Base-by-base conservation (phyloP, 37 sponge, comb jelly and placozoan species). In the Eunapius fragilis region DNA sequence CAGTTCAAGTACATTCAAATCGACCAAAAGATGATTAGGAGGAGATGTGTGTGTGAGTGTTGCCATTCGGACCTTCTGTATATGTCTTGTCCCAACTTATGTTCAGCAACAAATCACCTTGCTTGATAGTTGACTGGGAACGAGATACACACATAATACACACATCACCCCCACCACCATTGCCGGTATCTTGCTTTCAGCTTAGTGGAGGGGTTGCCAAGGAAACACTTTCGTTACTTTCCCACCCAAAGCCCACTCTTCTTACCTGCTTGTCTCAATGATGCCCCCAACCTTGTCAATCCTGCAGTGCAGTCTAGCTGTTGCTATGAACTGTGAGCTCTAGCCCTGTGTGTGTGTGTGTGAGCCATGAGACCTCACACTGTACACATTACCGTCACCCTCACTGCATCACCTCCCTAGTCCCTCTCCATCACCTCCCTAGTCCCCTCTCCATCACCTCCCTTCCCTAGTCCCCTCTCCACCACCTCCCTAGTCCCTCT, bases 221-320 rank as follows among this genome's bases (percentile, higher is more conserved):
- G 41, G 41, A 9, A 41, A 41, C 41, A 41, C n/a, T n/a, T n/a
- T n/a, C n/a, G n/a, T n/a, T n/a, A n/a, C n/a, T 9, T 3, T 6
- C 3, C 41, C 41, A 6, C 41, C 41, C 6, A 41, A 3, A 41
- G 41, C 6, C 41, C 6, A 41, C 3, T 6, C 3, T 9, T 3
- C 41, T 6, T 41, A 41, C 41, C 91, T 74, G 69, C 84, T 92
- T 50, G 91, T 96, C 82, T 94, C 97, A 48, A 98, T 95, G 27
- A 96, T 85, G 31, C 99, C 99, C 0, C 92, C 94, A 10, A 98
- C 99, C 81, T 98, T 98, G 77, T 98, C 97, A 81, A 98, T 98
- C 73, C 96, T 91, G 83, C 97, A 96, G 88, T 98, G 90, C 45
- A 98, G 81, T 27, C 95, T 73, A 26, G 95, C 97, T 4, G 89